Evolutionary conservation across 2,888 invertebrate species (phyloP).

Genomic region (Brachypterus glaber): DNA sequence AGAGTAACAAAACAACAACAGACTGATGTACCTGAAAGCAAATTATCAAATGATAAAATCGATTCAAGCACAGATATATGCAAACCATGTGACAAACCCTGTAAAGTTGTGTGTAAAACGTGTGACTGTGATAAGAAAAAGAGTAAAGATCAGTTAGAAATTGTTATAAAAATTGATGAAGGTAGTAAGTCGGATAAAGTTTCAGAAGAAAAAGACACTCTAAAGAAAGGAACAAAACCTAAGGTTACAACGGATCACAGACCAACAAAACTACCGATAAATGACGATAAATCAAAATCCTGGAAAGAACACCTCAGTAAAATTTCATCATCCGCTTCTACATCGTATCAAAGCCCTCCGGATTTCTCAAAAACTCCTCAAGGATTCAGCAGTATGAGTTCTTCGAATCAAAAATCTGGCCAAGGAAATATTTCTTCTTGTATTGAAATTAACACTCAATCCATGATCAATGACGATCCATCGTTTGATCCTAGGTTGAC

Average conservation of each 20-base stretch:
- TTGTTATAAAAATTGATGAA: constrained; percentile 35
- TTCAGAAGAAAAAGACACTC: constrained; percentile 10
- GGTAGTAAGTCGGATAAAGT: constrained; percentile 27
- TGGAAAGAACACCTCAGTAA: constrained; percentile 34
- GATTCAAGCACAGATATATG: constrained; percentile 14
- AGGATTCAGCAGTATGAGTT: constrained; percentile 8
- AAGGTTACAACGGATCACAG: constrained; percentile 7
- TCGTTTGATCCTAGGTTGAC: constrained; percentile 35
- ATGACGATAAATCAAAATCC: constrained; percentile 18
- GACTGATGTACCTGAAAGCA: not conserved
- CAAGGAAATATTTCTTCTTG: constrained; percentile 27
- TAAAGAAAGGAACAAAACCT: constrained; percentile 9
- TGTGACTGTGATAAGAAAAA: constrained; percentile 12
- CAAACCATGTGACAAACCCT: constrained; percentile 23
- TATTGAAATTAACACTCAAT: not conserved
- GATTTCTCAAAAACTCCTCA: constrained; percentile 22
- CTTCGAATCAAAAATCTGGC: constrained; percentile 21
- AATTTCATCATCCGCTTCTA: constrained; percentile 31
- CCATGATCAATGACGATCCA: not conserved
- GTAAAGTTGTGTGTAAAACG: no score
- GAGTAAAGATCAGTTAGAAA: constrained; percentile 32
- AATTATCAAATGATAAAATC: not conserved
- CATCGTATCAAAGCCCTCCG: constrained; percentile 38
- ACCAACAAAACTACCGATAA: constrained; percentile 10
- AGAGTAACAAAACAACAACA: constrained; percentile 15